Conservation (phyloP, 2,113 vertebrate species). For the Nasalis larvatus region DNA sequence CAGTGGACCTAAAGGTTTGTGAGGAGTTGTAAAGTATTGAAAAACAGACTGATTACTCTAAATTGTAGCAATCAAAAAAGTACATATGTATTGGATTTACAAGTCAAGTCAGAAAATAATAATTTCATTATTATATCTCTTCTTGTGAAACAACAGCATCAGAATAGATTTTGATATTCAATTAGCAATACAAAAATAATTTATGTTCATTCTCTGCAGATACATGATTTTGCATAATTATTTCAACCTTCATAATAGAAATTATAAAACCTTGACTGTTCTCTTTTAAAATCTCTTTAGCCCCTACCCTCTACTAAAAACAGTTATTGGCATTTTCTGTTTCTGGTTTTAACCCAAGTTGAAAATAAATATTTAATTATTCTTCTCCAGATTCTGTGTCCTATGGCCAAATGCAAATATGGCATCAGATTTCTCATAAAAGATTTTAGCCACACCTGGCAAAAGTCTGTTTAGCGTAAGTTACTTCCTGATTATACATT, state of each 20-base stretch:
- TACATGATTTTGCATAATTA: not conserved
- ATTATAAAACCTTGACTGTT: not conserved
- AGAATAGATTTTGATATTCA: not conserved
- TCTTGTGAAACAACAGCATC: not conserved
- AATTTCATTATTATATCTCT: not conserved
- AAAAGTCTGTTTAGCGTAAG: not conserved
- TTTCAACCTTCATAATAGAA: not conserved
- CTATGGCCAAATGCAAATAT: constrained; percentile 5
- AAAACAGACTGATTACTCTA: not conserved
- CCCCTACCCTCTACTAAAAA: not conserved
- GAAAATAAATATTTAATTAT: constrained; percentile 46
- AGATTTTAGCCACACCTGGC: not conserved
- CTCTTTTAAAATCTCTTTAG: not conserved
- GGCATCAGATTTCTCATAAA: not conserved
- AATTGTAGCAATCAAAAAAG: not conserved
- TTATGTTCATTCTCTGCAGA: not conserved
- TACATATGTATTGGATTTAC: not conserved
- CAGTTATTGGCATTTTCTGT: not conserved
- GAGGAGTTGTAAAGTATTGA: not conserved
- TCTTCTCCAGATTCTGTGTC: not conserved
- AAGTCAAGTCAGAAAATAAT: not conserved
- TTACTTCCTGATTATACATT: constrained; percentile 43
- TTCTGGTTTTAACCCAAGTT: not conserved
- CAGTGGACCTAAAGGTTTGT: not conserved
- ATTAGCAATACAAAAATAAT: not conserved